Evolutionary conservation across 1,140 invertebrate genomes (phyloP).

Genomic region (Drosophila elegans): DNA sequence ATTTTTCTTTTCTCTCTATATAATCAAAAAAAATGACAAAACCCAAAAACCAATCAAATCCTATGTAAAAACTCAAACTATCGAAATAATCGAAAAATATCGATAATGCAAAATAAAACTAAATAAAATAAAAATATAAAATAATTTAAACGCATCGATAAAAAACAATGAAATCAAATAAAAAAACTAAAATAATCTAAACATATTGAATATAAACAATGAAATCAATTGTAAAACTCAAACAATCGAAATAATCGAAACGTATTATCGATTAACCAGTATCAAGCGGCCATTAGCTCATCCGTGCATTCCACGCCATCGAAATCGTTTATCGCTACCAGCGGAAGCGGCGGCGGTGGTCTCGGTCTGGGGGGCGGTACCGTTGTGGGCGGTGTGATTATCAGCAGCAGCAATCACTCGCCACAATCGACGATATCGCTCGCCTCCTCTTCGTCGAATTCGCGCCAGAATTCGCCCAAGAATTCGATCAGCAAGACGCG

Average conservation of each 20-base stretch:
- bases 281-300: slow-evolving; percentile 85
- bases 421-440: slow-evolving; percentile 85
- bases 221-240: slow-evolving; percentile 16
- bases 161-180: slow-evolving; percentile 28
- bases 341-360: slow-evolving; percentile 54
- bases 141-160: neutral
- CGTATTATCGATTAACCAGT: slow-evolving; percentile 59
- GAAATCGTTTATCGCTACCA: slow-evolving; percentile 86
- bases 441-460: slow-evolving; percentile 86
- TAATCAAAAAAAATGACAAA: slow-evolving; percentile 40
- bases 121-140: neutral
- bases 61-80: slow-evolving; percentile 18
- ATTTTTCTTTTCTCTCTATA: slow-evolving; percentile 75
- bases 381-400: slow-evolving; percentile 67
- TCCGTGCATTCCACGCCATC: slow-evolving; percentile 87
- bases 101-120: slow-evolving; percentile 5
- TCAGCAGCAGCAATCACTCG: slow-evolving; percentile 73
- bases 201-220: slow-evolving; percentile 10
- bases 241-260: slow-evolving; percentile 35
- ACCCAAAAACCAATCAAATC: slow-evolving; percentile 35
- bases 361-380: slow-evolving; percentile 72
- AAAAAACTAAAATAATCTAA: slow-evolving; percentile 17
- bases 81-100: slow-evolving; percentile 14
- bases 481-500: slow-evolving; percentile 86
- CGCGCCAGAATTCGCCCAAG: slow-evolving; percentile 85